Conservation (phyloP, 2,113 vertebrate genomes). For the Rutilus rutilus region DNA sequence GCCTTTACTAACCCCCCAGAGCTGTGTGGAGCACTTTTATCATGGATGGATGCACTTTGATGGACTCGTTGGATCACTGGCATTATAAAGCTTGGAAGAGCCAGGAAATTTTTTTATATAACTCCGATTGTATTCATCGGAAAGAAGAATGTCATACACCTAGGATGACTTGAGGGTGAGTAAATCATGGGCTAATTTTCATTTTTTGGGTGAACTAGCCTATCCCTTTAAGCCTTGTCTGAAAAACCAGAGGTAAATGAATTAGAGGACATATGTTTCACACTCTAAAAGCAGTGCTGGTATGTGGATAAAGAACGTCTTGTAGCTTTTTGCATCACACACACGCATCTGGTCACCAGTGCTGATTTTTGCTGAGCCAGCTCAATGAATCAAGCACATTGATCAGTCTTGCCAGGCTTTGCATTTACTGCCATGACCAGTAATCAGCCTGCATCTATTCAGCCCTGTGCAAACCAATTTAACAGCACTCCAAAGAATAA, state of each 20-base stretch:
- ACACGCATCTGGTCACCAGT: not conserved
- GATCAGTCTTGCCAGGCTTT: constrained; percentile 49
- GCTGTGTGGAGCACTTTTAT: no score
- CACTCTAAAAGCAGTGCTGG: not conserved
- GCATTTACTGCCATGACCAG: constrained; percentile 67
- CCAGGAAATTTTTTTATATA: no score
- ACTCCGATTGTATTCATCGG: no score
- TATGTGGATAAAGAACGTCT: not conserved
- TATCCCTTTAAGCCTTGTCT: not conserved
- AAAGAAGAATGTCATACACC: no score
- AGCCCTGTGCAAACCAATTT: constrained; percentile 7
- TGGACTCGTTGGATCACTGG: no score
- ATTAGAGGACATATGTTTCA: not conserved
- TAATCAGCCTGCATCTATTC: constrained; percentile 58
- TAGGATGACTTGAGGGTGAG: no score
- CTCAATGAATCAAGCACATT: constrained; percentile 31
- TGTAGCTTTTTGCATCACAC: not conserved
- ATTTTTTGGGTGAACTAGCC: no score
- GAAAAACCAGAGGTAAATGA: not conserved
- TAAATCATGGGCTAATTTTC: no score
- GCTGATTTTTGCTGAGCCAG: constrained; percentile 15
- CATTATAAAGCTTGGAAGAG: no score
- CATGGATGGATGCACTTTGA: no score
- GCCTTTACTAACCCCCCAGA: no score
- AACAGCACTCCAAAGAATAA: not conserved